These are phyloP conservation scores for Temnothorax rugatulus DNA, from an alignment of 2,888 invertebrate genomes.

Conservation along the genomic window DNA sequence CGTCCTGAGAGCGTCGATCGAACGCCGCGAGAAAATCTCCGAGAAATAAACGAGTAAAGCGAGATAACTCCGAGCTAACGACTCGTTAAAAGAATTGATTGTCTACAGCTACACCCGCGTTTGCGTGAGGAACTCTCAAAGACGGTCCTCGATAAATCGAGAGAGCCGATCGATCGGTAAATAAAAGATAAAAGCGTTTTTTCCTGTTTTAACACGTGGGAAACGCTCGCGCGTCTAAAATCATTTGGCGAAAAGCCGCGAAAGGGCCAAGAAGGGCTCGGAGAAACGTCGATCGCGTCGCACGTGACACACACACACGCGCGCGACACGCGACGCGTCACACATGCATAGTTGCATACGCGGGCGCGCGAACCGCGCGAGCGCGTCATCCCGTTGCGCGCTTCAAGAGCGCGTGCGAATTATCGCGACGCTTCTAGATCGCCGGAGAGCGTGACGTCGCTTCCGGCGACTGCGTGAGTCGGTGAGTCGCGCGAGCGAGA, in stretches of 20 bases:
- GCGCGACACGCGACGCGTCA: too few relatives aligned
- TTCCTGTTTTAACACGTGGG: background rate
- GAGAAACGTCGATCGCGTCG: background rate
- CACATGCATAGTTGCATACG: background rate
- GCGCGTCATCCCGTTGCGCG: too few relatives aligned
- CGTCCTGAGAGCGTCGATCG: too few relatives aligned
- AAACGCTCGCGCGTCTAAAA: background rate
- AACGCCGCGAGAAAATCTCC: too few relatives aligned
- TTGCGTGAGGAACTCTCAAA: too few relatives aligned
- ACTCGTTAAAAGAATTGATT: too few relatives aligned
- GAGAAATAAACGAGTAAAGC: too few relatives aligned
- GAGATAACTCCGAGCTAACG: too few relatives aligned
- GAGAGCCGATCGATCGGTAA: background rate
- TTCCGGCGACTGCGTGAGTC: slow-evolving; percentile 64
- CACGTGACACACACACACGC: background rate
- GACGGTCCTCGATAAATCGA: too few relatives aligned
- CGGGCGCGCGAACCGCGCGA: slow-evolving; percentile 30
- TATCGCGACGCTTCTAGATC: slow-evolving; percentile 77
- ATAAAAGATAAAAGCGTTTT: background rate
- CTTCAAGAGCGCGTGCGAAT: too few relatives aligned
- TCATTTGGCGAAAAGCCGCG: background rate
- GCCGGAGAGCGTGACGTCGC: slow-evolving; percentile 42
- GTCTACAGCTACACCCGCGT: too few relatives aligned
- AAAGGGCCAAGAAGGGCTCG: background rate
- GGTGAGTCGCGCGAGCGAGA: slow-evolving; percentile 23